phyloP scores from a whole-genome alignment of 2,113 vertebrate genomes.

The Mixornis gularis region DNA sequence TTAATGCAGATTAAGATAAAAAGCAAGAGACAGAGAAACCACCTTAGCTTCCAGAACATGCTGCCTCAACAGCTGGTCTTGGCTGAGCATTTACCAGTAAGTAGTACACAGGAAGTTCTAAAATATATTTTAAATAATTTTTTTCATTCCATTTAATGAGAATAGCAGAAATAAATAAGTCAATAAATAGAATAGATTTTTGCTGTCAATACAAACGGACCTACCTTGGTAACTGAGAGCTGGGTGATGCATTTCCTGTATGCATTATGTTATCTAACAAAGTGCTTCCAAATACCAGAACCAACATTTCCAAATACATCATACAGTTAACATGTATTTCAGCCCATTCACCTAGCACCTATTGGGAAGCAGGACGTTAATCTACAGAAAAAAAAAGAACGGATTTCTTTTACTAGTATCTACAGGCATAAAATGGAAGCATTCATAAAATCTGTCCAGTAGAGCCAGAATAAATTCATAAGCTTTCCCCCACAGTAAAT shows the following conservation, averaged over 20 bases:
- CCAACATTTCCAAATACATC: not conserved
- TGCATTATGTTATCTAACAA: not conserved
- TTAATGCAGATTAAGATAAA: not conserved
- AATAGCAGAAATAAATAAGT: not conserved
- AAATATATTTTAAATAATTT: not conserved
- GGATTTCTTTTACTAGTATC: not conserved
- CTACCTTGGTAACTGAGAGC: not conserved
- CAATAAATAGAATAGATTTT: not conserved
- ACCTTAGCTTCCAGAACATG: fast-evolving
- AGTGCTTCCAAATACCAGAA: not conserved
- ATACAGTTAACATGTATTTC: not conserved
- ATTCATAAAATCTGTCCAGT: not conserved
- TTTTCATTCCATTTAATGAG: not conserved
- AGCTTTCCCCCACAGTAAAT: not conserved
- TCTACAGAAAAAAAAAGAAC: not conserved
- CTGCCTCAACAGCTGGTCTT: not conserved
- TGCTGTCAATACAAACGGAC: not conserved
- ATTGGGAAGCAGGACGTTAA: not conserved
- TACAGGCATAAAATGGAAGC: not conserved
- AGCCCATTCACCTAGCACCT: not conserved
- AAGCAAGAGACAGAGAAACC: not conserved
- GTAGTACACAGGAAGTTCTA: not conserved
- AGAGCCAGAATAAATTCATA: not conserved
- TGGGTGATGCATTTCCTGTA: not conserved
- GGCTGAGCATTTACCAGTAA: not conserved